Evolutionary conservation across 2,888 invertebrate species (phyloP).

Genomic region (Slavum lentiscoides): DNA sequence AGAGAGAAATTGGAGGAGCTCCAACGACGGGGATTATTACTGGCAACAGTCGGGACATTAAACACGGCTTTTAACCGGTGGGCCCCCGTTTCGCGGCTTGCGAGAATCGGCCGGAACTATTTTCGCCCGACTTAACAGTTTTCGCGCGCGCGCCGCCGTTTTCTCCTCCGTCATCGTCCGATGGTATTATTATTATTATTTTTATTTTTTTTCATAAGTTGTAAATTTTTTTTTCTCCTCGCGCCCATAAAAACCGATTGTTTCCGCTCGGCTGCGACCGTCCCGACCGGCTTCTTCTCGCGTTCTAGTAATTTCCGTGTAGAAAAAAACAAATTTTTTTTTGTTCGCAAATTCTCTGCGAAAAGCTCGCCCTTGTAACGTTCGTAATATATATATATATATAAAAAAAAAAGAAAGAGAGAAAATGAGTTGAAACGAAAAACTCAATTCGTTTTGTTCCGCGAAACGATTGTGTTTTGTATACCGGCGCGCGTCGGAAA

Average conservation of each 20-base stretch:
- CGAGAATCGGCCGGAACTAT: conserved; percentile 34
- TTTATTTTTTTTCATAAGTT: conserved; percentile 35
- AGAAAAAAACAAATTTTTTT: too few relatives aligned
- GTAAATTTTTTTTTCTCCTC: conserved; percentile 28
- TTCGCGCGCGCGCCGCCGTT: background rate
- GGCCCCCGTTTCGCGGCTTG: background rate
- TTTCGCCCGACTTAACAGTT: conserved; percentile 48
- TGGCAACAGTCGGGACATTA: conserved; percentile 49
- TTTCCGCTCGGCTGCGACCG: conserved; percentile 14
- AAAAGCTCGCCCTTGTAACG: too few relatives aligned
- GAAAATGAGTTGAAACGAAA: too few relatives aligned
- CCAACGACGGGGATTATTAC: conserved; percentile 34
- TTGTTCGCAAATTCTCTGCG: too few relatives aligned
- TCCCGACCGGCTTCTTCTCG: background rate
- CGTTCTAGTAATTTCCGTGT: too few relatives aligned
- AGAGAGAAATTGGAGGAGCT: conserved; percentile 30
- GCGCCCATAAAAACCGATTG: conserved; percentile 33
- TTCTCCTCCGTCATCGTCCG: background rate
- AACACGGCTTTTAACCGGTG: conserved; percentile 42
- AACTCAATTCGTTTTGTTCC: too few relatives aligned
- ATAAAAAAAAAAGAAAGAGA: too few relatives aligned
- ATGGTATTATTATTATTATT: too few relatives aligned
- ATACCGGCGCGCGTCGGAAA: too few relatives aligned
- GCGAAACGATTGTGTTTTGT: too few relatives aligned
- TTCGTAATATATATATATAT: too few relatives aligned